Base-by-base conservation (phyloP, 2,888 invertebrate species). In the Cheilosia vulpina region DNA sequence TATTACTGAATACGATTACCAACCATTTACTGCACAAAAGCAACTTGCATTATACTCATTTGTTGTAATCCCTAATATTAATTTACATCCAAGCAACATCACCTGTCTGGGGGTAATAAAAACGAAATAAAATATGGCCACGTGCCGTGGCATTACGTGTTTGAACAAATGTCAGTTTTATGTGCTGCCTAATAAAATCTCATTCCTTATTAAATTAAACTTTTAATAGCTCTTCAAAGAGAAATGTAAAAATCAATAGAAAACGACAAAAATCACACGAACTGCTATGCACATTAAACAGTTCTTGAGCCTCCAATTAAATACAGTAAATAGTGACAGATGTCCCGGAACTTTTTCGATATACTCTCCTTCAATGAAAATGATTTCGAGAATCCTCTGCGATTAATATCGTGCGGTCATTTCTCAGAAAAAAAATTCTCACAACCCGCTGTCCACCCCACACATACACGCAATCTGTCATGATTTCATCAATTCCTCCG, bases 401-500 rank as follows among this genome's bases (percentile, higher is more conserved):
- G 47, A 19, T 47, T 11, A 17, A 47, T 17, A 47, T 47, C 47
- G 4, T 47, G 17, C 24, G 27, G 15, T 4, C 15, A 21, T 11
- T 79, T 57, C 52, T 2, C 17, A 53, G 58, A 45, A 68, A 58
- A 34, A 15, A n/a, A n/a, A n/a, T n/a, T 43, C 21, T 7, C 65
- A 50, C 34, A 24, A n/a, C 6, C 13, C 19, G 19, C 17, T 17
- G n/a, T 45, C 53, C 65, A 24, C 66, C 41, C 41, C 31, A 52
- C 19, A 41, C 38, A 43, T 47, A 38, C 17, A 55, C 45, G 21
- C 75, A 69, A 71, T 84, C 71, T 71, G 79, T 71, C 84, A 76
- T 80, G 75, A 76, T 80, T 84, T 66, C 84, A 84, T 84, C 84
- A 79, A 79, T 75, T 65, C 66, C 75, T 66, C 65, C 84, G 79